These are phyloP conservation scores for Falco naumanni DNA, from an alignment of 2,797 vertebrate genomes.

Conservation along the genomic window DNA sequence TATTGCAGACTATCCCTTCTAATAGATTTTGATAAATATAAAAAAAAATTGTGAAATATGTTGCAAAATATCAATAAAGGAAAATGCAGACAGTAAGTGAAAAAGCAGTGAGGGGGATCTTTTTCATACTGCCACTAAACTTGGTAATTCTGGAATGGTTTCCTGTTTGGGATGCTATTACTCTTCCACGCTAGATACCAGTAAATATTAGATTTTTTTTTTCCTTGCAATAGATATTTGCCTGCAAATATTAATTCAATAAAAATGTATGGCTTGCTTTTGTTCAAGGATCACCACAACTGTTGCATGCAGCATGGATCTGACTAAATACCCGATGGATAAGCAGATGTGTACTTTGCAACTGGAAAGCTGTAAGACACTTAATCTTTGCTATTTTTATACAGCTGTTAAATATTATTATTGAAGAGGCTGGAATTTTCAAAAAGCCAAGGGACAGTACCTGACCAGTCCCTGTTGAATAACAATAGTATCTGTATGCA, in stretches of 20 bases:
- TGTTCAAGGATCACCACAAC: slow-evolving; percentile 87
- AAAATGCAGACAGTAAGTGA: neutral
- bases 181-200: neutral
- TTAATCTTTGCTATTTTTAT: neutral
- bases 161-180: neutral
- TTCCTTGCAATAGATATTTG: neutral
- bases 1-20: neutral
- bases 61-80: neutral
- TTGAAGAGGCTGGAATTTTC: neutral
- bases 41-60: neutral
- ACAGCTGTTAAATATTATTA: neutral
- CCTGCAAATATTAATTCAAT: neutral
- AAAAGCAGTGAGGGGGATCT: neutral
- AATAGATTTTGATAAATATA: neutral
- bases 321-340: slow-evolving; percentile 95
- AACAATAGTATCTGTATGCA: neutral
- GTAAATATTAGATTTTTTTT: neutral
- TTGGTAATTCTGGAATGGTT: neutral
- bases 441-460: neutral
- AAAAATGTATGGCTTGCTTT: neutral
- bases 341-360: slow-evolving; percentile 92
- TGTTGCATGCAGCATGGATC: slow-evolving; percentile 93
- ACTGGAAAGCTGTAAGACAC: slow-evolving; percentile 91
- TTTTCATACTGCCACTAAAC: neutral
- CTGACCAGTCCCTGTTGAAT: neutral